A percentile compares a stretch with the other conserved stretches of the same genome.
Conservation (phyloP, 2,797 vertebrate genomes). For the Smutsia gigantea region DNA sequence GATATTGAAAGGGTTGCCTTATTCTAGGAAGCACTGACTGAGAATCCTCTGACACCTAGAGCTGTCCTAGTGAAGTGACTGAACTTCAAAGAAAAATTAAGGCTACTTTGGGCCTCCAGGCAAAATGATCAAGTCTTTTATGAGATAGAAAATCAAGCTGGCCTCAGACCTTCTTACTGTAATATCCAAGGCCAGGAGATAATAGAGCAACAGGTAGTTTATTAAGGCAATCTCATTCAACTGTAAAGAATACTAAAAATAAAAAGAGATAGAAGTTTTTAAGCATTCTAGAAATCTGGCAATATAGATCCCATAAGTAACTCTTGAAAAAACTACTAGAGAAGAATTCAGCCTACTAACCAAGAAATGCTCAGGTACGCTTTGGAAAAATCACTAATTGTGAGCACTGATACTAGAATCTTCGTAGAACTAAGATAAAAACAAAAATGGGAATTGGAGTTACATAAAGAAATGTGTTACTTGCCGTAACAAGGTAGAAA, state of each 20-base stretch:
- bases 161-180: background rate
- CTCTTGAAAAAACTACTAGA: background rate
- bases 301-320: background rate
- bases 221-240: background rate
- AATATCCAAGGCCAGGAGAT: background rate
- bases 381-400: background rate
- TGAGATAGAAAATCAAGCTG: background rate
- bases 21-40: background rate
- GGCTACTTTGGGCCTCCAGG: background rate
- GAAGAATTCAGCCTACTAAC: background rate
- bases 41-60: background rate
- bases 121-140: background rate
- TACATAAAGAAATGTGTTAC: background rate
- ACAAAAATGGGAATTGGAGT: background rate
- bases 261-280: background rate
- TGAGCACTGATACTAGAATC: background rate
- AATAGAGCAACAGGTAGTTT: background rate
- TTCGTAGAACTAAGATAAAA: background rate
- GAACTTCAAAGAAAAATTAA: conserved; percentile 11
- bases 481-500: background rate
- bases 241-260: background rate
- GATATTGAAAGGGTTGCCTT: background rate
- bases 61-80: background rate
- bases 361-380: background rate
- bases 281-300: background rate